phyloP scores from a whole-genome alignment of 2,888 invertebrate genomes.

The Limnephilus marmoratus region DNA sequence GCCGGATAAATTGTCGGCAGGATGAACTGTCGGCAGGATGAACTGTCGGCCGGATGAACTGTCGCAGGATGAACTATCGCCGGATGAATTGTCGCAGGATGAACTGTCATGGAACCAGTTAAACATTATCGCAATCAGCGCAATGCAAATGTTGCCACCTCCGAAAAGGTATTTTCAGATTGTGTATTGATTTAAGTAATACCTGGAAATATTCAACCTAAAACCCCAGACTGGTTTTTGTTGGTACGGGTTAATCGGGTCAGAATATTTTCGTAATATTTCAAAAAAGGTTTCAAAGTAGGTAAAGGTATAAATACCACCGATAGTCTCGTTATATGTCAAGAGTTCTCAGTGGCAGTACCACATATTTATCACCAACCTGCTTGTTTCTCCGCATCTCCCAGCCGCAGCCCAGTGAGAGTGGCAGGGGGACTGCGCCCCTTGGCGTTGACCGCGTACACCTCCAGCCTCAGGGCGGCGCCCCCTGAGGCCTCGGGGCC shows the following conservation, averaged over 20 bases:
- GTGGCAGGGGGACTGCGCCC: conserved; percentile 85
- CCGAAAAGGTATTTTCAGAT: no score
- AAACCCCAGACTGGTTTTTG: no score
- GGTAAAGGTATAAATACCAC: not conserved
- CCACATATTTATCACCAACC: conserved; percentile 72
- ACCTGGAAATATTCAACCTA: not conserved
- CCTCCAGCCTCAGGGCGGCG: conserved; percentile 86
- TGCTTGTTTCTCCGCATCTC: conserved; percentile 87
- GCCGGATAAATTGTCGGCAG: no score
- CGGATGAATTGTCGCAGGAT: no score
- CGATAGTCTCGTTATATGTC: not conserved
- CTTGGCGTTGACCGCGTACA: conserved; percentile 89
- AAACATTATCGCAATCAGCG: no score
- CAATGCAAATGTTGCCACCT: no score
- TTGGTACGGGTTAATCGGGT: not conserved
- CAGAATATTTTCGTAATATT: not conserved
- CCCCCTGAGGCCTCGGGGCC: conserved; percentile 88
- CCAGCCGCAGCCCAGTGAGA: conserved; percentile 86
- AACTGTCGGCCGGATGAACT: no score
- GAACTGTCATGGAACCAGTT: no score
- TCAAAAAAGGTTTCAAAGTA: not conserved
- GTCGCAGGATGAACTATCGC: no score
- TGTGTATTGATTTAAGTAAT: not conserved
- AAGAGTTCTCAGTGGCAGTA: not conserved
- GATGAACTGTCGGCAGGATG: no score